Evolutionary conservation across 2,888 invertebrate genomes (phyloP).

Genomic region (Hermaeophaga mercurialis): DNA sequence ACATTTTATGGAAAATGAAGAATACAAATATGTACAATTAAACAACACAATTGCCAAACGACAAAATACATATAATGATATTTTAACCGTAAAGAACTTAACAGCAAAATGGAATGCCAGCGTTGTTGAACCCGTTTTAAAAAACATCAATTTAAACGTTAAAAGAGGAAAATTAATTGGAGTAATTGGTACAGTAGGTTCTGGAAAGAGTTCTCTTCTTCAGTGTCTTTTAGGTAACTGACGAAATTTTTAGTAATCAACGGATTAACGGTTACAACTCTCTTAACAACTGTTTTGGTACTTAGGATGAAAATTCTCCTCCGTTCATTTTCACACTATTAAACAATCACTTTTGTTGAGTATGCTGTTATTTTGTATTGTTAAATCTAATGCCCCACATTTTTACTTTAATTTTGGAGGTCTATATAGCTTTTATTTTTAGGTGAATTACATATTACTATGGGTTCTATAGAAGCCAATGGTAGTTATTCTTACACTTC

Average conservation of each 20-base stretch:
- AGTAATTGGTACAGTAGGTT: slow-evolving; percentile 66
- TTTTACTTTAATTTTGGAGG: too few species aligned
- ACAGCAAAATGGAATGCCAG: slow-evolving; percentile 51
- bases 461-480: slow-evolving; percentile 67
- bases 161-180: slow-evolving; percentile 55
- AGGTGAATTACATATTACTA: slow-evolving; percentile 63
- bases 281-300: too few species aligned
- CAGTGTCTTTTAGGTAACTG: slow-evolving; percentile 59
- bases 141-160: slow-evolving; percentile 65
- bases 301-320: too few species aligned
- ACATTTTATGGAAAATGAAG: slow-evolving; percentile 52
- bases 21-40: slow-evolving; percentile 34
- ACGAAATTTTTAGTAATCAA: too few species aligned
- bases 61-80: background rate
- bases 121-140: slow-evolving; percentile 54
- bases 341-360: too few species aligned
- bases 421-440: too few species aligned
- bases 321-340: too few species aligned
- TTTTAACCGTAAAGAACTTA: slow-evolving; percentile 37
- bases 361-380: too few species aligned
- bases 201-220: slow-evolving; percentile 43
- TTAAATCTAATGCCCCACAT: too few species aligned
- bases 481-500: slow-evolving; percentile 77
- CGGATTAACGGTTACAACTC: too few species aligned
- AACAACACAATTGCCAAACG: background rate